These are phyloP conservation scores for Agrilus cyanescens DNA, from an alignment of 2,888 invertebrate species.

Conservation along the genomic window DNA sequence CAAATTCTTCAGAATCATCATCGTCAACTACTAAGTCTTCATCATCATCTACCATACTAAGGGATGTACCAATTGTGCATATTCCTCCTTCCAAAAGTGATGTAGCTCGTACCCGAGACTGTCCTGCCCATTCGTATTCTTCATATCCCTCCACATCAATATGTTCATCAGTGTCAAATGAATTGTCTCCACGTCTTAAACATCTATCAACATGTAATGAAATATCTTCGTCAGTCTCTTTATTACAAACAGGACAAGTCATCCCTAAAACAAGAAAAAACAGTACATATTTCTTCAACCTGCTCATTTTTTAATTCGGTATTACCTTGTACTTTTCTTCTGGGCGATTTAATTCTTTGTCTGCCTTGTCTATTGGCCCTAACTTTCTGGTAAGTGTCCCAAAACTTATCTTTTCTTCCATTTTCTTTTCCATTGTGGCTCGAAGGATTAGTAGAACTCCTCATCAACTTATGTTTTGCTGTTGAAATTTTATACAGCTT, in stretches of 20 bases:
- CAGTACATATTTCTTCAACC: too few species aligned
- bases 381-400: conserved; percentile 66
- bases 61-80: conserved; percentile 39
- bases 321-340: conserved; percentile 38
- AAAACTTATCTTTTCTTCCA: conserved; percentile 45
- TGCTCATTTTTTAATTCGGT: too few species aligned
- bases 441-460: conserved; percentile 35
- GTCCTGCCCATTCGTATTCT: conserved; percentile 89
- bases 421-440: conserved; percentile 35
- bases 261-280: conserved; percentile 39
- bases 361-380: conserved; percentile 60
- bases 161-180: conserved; percentile 54
- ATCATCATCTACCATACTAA: conserved; percentile 41
- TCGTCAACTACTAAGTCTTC: conserved; percentile 78
- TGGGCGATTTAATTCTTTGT: conserved; percentile 51
- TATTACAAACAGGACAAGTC: conserved; percentile 74
- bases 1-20: conserved; percentile 77
- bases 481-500: conserved; percentile 47
- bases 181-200: conserved; percentile 39
- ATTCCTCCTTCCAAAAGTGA: conserved; percentile 58
- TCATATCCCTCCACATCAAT: conserved; percentile 76
- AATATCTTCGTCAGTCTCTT: conserved; percentile 54
- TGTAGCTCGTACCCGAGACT: conserved; percentile 64
- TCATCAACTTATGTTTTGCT: conserved; percentile 27
- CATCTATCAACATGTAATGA: conserved; percentile 63